Base-by-base conservation (phyloP, 2,797 vertebrate species). In the Danionella dracula region DNA sequence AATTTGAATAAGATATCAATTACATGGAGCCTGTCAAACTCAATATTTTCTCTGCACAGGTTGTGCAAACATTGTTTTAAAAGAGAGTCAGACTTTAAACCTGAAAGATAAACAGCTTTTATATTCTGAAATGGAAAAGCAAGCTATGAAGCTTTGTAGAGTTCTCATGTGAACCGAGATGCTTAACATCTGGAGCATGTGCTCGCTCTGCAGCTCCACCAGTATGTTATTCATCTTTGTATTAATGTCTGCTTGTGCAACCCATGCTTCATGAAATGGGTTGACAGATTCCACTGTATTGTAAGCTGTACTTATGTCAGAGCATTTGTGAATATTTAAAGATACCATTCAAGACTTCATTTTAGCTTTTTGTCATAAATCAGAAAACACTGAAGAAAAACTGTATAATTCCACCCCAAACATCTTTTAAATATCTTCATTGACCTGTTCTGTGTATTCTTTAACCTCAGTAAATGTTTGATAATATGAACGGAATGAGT, bases 201-300 rank as follows among this genome's bases (percentile, higher is more conserved):
- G 73, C 58, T 69, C 15, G 76, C 76, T 75, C 73, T 79, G 61
- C 75, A 44, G 73, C 71, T 78, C 74, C 78, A 75, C 74, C 72
- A 68, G 72, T 79, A 76, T 58, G 34, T 37, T 68, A 76, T 64
- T 73, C 82, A 78, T 73, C 75, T 77, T 70, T 65, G 77, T 71
- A 79, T 84, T 82, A 79, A 73, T 76, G 78, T 83, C 81, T 74
- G 78, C 81, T 80, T 82, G 79, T 71, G 72, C 32, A 71, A 80
- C 80, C 77, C 79, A 78, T 35, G 76, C 64, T 68, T 75, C 76
- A 61, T 70, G 78, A 77, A 83, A 82, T 73, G 78, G 80, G 79
- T 79, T 82, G 82, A 84, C 69, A 74, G 77, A 57, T 68, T 56
- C 54, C 62, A 49, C 51, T 82, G 80, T 82, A 79, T 77, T 78